These are phyloP conservation scores for Calcarius lapponicus DNA, from an alignment of 2,797 vertebrate genomes.

Conservation along the genomic window DNA sequence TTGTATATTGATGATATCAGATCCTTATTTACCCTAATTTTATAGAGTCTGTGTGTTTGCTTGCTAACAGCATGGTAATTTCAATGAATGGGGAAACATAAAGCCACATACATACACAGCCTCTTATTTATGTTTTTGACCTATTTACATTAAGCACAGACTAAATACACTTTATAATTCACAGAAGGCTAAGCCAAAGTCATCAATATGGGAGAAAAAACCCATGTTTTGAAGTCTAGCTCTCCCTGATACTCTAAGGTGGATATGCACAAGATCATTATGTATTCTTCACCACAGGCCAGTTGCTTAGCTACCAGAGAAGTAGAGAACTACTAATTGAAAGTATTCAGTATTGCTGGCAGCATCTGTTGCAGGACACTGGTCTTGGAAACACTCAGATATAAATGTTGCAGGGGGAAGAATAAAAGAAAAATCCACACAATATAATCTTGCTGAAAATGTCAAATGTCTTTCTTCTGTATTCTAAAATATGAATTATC, in stretches of 20 bases:
- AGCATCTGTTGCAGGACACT: constrained; percentile 73
- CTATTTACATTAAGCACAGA: not conserved
- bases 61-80: not conserved
- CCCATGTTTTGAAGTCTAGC: constrained; percentile 27
- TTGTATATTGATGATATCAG: not conserved
- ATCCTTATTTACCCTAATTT: not conserved
- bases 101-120: not conserved
- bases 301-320: constrained; percentile 84
- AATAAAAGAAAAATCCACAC: constrained; percentile 50
- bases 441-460: not conserved
- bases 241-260: constrained; percentile 41
- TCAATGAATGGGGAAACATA: not conserved
- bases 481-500: not conserved
- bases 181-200: not conserved
- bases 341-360: constrained; percentile 77
- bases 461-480: not conserved
- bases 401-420: constrained; percentile 63
- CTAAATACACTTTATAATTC: not conserved
- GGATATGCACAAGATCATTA: constrained; percentile 73
- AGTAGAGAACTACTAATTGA: constrained; percentile 82
- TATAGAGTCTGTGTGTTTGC: not conserved
- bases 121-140: not conserved
- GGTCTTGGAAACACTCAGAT: constrained; percentile 71
- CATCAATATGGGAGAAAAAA: not conserved
- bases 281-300: constrained; percentile 81